phyloP scores from a whole-genome alignment of 2,113 vertebrate species.

The Danionella cerebrum region DNA sequence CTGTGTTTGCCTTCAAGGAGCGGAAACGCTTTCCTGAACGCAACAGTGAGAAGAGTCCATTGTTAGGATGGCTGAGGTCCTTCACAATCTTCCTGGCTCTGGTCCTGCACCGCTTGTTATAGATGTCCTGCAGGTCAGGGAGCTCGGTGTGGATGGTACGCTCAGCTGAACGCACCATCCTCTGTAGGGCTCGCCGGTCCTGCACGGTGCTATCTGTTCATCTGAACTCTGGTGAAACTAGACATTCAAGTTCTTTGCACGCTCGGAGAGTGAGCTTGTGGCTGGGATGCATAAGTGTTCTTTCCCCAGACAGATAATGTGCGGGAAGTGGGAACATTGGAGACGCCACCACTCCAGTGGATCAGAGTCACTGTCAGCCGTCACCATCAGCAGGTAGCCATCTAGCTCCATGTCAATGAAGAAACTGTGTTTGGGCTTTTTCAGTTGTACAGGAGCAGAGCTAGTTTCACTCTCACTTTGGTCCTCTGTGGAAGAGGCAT shows the following conservation, averaged over 20 bases:
- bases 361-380: slow-evolving; percentile 20
- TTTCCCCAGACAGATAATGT: slow-evolving; percentile 23
- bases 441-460: slow-evolving; percentile 11
- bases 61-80: no score
- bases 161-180: no score
- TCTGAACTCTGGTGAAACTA: not conserved
- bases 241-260: not conserved
- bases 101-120: no score
- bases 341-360: slow-evolving; percentile 31
- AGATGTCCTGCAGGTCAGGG: no score
- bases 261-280: slow-evolving; percentile 25
- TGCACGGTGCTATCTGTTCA: no score
- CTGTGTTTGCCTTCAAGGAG: no score
- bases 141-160: no score
- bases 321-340: slow-evolving; percentile 25
- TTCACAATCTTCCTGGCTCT: no score
- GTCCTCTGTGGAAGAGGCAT: slow-evolving; percentile 14
- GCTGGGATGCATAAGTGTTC: slow-evolving; percentile 28
- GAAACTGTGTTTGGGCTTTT: slow-evolving; percentile 25
- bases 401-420: slow-evolving; percentile 28
- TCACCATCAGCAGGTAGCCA: slow-evolving; percentile 20
- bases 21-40: no score
- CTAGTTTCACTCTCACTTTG: slow-evolving; percentile 4
- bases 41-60: no score
- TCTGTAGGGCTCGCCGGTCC: no score